A percentile compares a stretch with the other conserved stretches of the same genome.
These are phyloP conservation scores for Chlorops oryzae DNA, from an alignment of 1,140 invertebrate species.

Conservation along the genomic window DNA sequence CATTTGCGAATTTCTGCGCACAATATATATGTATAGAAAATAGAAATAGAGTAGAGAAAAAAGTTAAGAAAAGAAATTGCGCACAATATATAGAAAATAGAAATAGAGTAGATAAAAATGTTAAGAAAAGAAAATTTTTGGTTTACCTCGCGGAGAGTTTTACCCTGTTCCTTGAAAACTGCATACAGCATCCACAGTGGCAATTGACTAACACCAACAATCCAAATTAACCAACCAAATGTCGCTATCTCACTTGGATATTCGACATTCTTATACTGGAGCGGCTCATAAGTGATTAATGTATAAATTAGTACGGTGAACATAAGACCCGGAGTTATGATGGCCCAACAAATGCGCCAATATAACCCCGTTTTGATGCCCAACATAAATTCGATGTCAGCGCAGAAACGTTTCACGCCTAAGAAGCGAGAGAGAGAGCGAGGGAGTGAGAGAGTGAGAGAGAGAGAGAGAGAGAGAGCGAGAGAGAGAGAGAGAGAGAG, in stretches of 20 bases:
- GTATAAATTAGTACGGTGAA: conserved; percentile 63
- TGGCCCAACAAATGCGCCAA: conserved; percentile 77
- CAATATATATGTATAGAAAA: background rate
- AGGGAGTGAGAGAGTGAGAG: too few relatives aligned
- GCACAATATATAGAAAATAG: background rate
- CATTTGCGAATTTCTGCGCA: conserved; percentile 24
- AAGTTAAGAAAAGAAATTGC: background rate
- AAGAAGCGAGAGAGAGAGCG: too few relatives aligned
- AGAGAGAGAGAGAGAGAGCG: too few relatives aligned
- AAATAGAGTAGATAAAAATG: too few relatives aligned
- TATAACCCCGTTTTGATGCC: conserved; percentile 62
- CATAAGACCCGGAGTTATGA: conserved; percentile 68
- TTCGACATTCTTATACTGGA: conserved; percentile 49
- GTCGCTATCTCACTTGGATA: conserved; percentile 49
- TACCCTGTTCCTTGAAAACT: conserved; percentile 31
- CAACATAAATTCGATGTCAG: conserved; percentile 69
- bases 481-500: too few relatives aligned
- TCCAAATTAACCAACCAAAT: conserved; percentile 50
- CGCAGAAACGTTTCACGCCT: conserved; percentile 57
- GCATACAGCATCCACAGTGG: conserved; percentile 49
- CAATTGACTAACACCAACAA: conserved; percentile 49
- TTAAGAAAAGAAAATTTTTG: background rate
- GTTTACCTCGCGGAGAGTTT: conserved; percentile 24
- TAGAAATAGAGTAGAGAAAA: too few relatives aligned
- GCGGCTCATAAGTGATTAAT: conserved; percentile 51